Base-by-base conservation (phyloP, 2,888 invertebrate genomes). In the Drosophila pseudotakahashii region DNA sequence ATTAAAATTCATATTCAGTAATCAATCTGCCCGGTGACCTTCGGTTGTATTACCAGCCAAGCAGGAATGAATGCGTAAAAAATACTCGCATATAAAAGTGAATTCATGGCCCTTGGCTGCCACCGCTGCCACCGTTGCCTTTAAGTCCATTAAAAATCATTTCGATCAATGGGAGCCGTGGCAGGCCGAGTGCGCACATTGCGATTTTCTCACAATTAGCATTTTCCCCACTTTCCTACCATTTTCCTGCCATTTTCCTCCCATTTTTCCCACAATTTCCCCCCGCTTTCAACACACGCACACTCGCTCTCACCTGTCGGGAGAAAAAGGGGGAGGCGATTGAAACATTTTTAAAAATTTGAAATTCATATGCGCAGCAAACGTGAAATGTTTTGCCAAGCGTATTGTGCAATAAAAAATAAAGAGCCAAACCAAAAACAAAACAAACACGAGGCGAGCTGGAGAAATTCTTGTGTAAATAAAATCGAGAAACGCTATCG, bases 181-280 rank as follows among this genome's bases (percentile, higher is more conserved):
- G 66, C 57, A 48, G 61, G 39, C 41, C 59, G 58, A 60, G 69
- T 57, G 69, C 59, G 66, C 88, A 88, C 74, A 79, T 88, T 87
- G 81, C 77, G 78, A 73, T 81, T 86, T 88, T 88, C 88, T 79
- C 89, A 89, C 87, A 88, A 89, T 88, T 89, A 88, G 88, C 88
- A 88, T 88, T 88, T 86, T 79, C 53, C 73, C 13, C 73, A 44
- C 55, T 48, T 63, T 72, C n/a, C n/a, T n/a, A n/a, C 19, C 19
- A 2, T 19, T 19, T 19, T 19, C 34, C 34, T 11, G 0, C 34
- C 34, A 11, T 34, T 34, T 34, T 34, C 34, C 34, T 32, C 34
- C 6, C 36, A 54, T 7, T 7, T 42, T 44, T n/a, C 58, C 58
- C 10, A 1, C 53, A 70, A 44, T 57, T 48, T 62, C 69, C 26